phyloP scores from a whole-genome alignment of 2,888 invertebrate species.

The Ptilodon capucinus region DNA sequence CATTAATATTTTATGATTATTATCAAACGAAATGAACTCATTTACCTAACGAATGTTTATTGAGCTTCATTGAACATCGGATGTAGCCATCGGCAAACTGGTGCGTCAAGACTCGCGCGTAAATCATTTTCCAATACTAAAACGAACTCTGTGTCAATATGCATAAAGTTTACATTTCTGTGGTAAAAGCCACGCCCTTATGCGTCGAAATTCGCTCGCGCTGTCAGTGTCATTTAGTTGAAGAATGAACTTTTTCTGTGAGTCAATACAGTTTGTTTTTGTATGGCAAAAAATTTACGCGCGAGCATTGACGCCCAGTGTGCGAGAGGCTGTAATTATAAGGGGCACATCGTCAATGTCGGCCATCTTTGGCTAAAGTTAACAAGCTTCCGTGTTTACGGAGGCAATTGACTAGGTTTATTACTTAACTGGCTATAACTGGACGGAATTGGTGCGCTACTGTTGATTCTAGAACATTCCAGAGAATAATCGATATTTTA shows the following conservation, averaged over 20 bases:
- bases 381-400: constrained; percentile 31
- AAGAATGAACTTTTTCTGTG: no score
- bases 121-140: no score
- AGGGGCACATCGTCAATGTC: constrained; percentile 16
- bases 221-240: no score
- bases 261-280: no score
- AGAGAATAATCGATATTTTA: neutral
- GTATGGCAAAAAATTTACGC: no score
- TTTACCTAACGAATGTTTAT: neutral
- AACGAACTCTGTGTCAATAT: no score
- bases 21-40: neutral
- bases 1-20: neutral
- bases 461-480: constrained; percentile 7
- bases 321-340: constrained; percentile 23
- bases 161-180: no score
- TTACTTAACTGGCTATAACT: constrained; percentile 37
- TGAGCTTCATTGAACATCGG: neutral
- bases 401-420: constrained; percentile 31
- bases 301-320: no score
- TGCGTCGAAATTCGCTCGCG: no score
- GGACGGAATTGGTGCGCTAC: constrained; percentile 24
- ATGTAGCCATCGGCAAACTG: no score
- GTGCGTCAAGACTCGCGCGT: no score
- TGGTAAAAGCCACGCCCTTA: no score
- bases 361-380: constrained; percentile 26